These are phyloP conservation scores for Piezodorus guildinii DNA, from an alignment of 1,140 invertebrate genomes.

Conservation along the genomic window DNA sequence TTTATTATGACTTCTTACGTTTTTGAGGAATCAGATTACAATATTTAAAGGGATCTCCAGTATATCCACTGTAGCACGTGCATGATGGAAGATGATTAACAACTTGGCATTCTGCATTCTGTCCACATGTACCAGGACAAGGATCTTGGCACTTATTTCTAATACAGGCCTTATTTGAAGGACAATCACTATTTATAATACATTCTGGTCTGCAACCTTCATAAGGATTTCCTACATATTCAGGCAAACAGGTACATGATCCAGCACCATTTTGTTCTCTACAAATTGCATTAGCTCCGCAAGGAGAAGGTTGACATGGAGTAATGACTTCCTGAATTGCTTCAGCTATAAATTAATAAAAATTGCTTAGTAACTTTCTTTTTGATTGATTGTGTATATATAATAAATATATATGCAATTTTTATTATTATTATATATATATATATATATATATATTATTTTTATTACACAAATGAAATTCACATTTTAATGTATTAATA, in stretches of 20 bases:
- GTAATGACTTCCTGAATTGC: constrained; percentile 38
- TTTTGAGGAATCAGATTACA: constrained; percentile 41
- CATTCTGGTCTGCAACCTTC: constrained; percentile 62
- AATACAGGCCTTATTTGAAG: constrained; percentile 56
- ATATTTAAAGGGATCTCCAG: constrained; percentile 57
- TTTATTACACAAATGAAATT: too few relatives aligned
- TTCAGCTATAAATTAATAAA: too few relatives aligned
- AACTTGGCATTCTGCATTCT: constrained; percentile 61
- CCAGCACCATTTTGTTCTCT: constrained; percentile 50
- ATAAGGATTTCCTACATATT: constrained; percentile 63
- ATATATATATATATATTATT: too few relatives aligned
- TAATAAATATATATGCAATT: too few relatives aligned
- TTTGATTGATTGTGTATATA: too few relatives aligned
- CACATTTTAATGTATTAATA: too few relatives aligned
- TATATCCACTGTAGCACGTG: constrained; percentile 53
- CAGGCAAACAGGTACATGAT: constrained; percentile 54
- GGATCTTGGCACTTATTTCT: constrained; percentile 62
- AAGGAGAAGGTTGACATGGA: constrained; percentile 58
- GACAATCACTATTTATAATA: constrained; percentile 56
- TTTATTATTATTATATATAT: too few relatives aligned
- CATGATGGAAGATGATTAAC: constrained; percentile 63
- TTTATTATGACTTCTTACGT: constrained; percentile 24
- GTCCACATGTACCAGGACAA: constrained; percentile 60
- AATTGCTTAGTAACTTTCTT: not conserved
- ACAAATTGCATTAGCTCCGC: constrained; percentile 61